Evolutionary conservation across 1,140 invertebrate genomes (phyloP), one percentile per base, ranked within the genome.

Genomic region (Gryon sp.): DNA sequence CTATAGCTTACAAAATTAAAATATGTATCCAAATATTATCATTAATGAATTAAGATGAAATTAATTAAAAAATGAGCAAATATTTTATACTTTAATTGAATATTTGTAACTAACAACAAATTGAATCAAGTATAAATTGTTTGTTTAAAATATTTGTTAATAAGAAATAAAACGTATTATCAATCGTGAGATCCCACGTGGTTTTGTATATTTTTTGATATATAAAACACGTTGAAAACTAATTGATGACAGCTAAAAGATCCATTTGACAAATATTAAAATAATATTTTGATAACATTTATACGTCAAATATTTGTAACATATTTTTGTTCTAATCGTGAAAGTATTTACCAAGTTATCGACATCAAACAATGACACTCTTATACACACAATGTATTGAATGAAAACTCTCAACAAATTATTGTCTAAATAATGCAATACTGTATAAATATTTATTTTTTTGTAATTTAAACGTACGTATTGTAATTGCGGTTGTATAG

Each of bases 361-460:
- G 5, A 59, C 16, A 15, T 22, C n/a, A n/a, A 36, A 18, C 4
- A 32, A 19, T 24, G 41, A 36, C 41, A 36, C 40, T 60, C 41
- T 59, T 20, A 41, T 20, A 20, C 19, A 20, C 19, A 20, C n/a
- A n/a, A 14, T 46, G 2, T 5, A 14, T 7, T 15, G 2, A 30
- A 20, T 38, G 15, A 38, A 52, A 11, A n/a, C n/a, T n/a, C 14
- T 52, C 9, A 16, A 19, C 8, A 1, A 52, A 53, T 15, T 38
- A 16, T 36, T 22, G 9, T 11, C 2, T 34, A 12, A 22, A 22
- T 55, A 30, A 12, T 24, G 14, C 19, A 48, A 40, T 48, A 48
- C 11, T 45, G 26, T 53, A 52, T n/a, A 68, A 68, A 68, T 69
- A 69, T 52, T 69, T 50, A 50, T 53, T 46, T 43, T 59, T 62